Evolutionary conservation across 2,113 vertebrate genomes (phyloP), one percentile per base, ranked within the genome.

Genomic region (Apistogramma diplotaenia): DNA sequence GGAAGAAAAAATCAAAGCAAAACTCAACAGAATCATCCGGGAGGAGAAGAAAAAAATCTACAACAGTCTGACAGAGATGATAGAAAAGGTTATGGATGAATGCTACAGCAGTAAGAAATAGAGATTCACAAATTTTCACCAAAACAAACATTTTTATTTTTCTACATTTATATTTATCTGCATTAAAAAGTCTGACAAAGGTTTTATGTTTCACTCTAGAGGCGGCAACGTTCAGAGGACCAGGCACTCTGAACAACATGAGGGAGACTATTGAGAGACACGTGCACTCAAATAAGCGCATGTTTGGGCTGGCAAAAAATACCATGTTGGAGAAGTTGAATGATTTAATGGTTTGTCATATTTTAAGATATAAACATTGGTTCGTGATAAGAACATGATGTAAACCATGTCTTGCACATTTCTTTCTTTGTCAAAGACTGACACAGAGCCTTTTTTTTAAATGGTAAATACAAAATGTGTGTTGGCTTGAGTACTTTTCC

Each of bases 31-130:
- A 33, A 8, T 0, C 4, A 87, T 91, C 78, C 53, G 71, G 4
- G 6, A 81, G 0, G 8, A 7, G 5, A 92, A 89, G 58, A 91
- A 91, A 74, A 31, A 0, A 10, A 53, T 93, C 51, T 93, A 92
- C 76, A 40, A 2, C 3, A 59, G 62, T 78, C 81, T 92, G 58
- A 74, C 40, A 1, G 18, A n/a, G 8, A 86, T 61, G 33, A 74
- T 91, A 1, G 31, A 80, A 31, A 15, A 56, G 13, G 31, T 0
- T 16, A 92, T 92, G 89, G 13, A 55, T 11, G 6, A 33, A 12
- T 59, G 81, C 62, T 93, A 92, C 40, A 1, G 9, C 8, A 0
- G 92, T 93, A 88, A 82, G 61, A 67, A 35, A 5, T 6, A 31
- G 31, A 55, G 8, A 54, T n/a, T 31, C n/a, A 3, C 18, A 67